Evolutionary conservation across 2,113 vertebrate species (phyloP).

Genomic region (Solenodon paradoxus): DNA sequence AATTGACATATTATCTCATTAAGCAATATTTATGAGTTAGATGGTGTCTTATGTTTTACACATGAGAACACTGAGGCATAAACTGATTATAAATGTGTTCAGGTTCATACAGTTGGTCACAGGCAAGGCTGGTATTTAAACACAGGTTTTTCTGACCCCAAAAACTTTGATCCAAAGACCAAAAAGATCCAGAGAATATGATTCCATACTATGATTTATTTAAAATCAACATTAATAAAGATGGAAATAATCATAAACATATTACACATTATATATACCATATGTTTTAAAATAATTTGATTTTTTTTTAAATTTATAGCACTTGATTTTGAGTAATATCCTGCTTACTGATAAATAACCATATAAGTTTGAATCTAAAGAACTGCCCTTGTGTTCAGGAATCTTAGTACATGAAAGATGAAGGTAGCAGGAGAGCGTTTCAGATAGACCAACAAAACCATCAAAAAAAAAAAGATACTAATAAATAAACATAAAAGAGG

Average conservation of each 20-base stretch:
- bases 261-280: neutral
- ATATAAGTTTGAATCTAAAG: neutral
- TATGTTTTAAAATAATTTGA: neutral
- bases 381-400: neutral
- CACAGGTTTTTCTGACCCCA: neutral
- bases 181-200: neutral
- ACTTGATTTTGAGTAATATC: neutral
- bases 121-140: neutral
- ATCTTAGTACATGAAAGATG: neutral
- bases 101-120: neutral
- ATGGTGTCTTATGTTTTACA: neutral
- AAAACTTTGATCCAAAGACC: constrained; percentile 8
- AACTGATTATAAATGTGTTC: neutral
- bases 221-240: constrained; percentile 32
- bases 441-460: neutral
- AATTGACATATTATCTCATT: neutral
- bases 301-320: neutral
- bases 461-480: neutral
- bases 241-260: neutral
- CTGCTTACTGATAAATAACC: neutral
- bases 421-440: neutral
- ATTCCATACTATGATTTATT: neutral
- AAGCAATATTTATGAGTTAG: neutral
- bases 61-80: neutral
- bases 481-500: neutral